phyloP scores from a whole-genome alignment of 2,797 vertebrate species.

The Hippopotamyrus pictus region DNA sequence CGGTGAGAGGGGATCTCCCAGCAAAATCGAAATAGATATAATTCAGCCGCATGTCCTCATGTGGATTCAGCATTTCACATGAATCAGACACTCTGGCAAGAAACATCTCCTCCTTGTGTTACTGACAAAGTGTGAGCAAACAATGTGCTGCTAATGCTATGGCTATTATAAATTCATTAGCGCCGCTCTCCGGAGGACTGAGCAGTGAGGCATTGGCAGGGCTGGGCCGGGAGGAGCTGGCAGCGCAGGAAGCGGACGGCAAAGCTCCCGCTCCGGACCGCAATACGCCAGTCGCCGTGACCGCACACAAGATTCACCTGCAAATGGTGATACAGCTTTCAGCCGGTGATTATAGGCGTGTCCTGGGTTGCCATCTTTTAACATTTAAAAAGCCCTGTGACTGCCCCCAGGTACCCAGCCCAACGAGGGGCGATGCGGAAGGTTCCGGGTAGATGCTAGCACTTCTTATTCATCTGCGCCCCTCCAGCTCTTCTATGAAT shows the following conservation, averaged over 20 bases:
- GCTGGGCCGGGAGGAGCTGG: not conserved
- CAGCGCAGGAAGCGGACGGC: not conserved
- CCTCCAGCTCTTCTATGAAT: not conserved
- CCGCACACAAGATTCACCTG: not conserved
- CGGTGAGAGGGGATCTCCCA: not conserved
- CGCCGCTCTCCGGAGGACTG: slow-evolving; percentile 47
- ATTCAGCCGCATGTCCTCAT: not conserved
- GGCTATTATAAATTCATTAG: slow-evolving; percentile 53
- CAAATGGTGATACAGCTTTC: not conserved
- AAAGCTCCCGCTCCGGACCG: not conserved
- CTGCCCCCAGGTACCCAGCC: not conserved
- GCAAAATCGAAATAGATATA: not conserved
- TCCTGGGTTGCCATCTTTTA: not conserved
- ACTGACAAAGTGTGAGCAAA: slow-evolving; percentile 53
- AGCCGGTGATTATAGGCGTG: not conserved
- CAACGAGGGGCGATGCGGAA: not conserved
- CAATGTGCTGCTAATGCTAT: slow-evolving; percentile 59
- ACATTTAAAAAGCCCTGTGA: not conserved
- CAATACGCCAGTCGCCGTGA: not conserved
- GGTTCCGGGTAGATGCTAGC: not conserved
- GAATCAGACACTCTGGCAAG: slow-evolving; percentile 51
- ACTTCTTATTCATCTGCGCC: not conserved
- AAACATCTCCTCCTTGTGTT: slow-evolving; percentile 48
- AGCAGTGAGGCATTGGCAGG: not conserved
- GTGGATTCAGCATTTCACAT: slow-evolving; percentile 5